Conservation (phyloP, 2,888 invertebrate genomes). For the Odontothrips loti region DNA sequence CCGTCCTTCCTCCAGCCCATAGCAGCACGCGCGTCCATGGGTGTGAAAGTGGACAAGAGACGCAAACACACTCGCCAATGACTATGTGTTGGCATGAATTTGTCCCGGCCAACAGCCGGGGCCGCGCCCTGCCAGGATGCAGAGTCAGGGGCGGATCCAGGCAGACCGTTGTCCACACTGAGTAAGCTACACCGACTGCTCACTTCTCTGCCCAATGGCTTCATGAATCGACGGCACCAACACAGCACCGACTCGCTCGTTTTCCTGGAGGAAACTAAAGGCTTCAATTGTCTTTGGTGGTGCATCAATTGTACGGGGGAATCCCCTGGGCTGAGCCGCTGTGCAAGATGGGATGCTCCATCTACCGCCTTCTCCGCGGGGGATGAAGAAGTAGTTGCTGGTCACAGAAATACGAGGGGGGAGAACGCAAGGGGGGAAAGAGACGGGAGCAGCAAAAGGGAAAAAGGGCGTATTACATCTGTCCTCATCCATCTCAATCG, state of each 20-base stretch:
- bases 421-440: not conserved
- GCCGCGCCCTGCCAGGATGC: not conserved
- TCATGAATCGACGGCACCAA: too few species aligned
- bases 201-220: too few species aligned
- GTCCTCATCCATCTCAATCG: constrained; percentile 26
- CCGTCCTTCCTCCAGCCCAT: not conserved
- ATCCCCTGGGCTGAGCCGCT: too few species aligned
- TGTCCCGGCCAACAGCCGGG: not conserved
- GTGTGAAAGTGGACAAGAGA: not conserved
- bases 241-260: too few species aligned
- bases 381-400: not conserved
- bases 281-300: too few species aligned
- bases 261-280: too few species aligned
- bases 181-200: too few species aligned
- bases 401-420: not conserved
- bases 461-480: constrained; percentile 21
- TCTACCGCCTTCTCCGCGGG: too few species aligned
- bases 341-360: too few species aligned
- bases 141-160: too few species aligned
- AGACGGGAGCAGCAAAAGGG: not conserved
- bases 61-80: not conserved
- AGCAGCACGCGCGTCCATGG: not conserved
- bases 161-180: too few species aligned
- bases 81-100: not conserved
- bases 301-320: too few species aligned